These are phyloP conservation scores for Sylvilagus floridanus DNA, from an alignment of 2,797 vertebrate species.

Conservation along the genomic window DNA sequence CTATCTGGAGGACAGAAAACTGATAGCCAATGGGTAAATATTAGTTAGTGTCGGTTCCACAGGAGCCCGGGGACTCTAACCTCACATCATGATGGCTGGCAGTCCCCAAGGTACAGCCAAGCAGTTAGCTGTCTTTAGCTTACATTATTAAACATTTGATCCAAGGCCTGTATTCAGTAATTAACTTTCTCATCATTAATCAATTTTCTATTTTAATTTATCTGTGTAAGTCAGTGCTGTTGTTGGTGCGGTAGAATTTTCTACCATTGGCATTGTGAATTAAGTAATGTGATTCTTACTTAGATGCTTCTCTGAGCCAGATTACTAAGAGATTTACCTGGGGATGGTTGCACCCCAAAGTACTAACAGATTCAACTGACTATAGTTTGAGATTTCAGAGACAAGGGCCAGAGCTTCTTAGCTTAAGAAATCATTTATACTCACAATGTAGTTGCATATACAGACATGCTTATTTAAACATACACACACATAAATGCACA, in stretches of 20 bases:
- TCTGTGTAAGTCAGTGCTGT: background rate
- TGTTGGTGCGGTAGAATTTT: background rate
- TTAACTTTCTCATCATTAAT: background rate
- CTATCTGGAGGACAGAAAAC: background rate
- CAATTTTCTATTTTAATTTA: background rate
- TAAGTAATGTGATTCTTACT: background rate
- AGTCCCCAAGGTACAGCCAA: background rate
- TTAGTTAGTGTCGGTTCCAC: background rate
- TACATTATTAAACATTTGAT: background rate
- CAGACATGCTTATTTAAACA: background rate
- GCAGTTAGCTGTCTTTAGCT: background rate
- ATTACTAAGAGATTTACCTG: background rate
- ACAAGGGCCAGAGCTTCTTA: background rate
- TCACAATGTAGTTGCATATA: too few relatives aligned
- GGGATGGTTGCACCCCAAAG: background rate
- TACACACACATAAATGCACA: accelerated
- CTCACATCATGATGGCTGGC: background rate
- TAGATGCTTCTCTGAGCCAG: accelerated
- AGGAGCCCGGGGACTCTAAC: background rate
- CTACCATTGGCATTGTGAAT: background rate
- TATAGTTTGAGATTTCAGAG: background rate
- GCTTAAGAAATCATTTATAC: background rate
- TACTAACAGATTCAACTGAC: background rate
- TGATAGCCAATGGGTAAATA: background rate
- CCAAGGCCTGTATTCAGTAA: background rate